Percentiles rank a stretch among this genome's conserved stretches.
phyloP scores from a whole-genome alignment of 2,797 vertebrate genomes.

The Selene dorsalis region DNA sequence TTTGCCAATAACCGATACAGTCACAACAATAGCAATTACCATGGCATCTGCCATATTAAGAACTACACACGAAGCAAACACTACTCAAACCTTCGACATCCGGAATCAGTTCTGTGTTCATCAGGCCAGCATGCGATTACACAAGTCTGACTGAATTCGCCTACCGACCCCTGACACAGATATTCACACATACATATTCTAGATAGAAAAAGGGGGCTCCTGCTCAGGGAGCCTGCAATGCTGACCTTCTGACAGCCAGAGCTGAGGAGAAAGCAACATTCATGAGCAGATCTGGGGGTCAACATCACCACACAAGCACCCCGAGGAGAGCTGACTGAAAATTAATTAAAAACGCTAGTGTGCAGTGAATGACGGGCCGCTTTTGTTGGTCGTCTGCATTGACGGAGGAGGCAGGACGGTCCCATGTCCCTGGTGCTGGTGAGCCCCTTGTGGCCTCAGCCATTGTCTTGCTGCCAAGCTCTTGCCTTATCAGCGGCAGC shows the following conservation, averaged over 20 bases:
- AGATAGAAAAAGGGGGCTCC: slow-evolving; percentile 43
- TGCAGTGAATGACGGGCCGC: slow-evolving; percentile 90
- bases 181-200: slow-evolving; percentile 16
- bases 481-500: slow-evolving; percentile 89
- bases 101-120: slow-evolving; percentile 66
- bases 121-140: slow-evolving; percentile 54
- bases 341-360: slow-evolving; percentile 99
- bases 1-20: slow-evolving; percentile 46
- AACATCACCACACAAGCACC: slow-evolving; percentile 82
- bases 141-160: slow-evolving; percentile 49
- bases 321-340: slow-evolving; percentile 93
- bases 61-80: slow-evolving; percentile 44
- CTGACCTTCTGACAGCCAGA: slow-evolving; percentile 81
- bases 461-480: slow-evolving; percentile 93
- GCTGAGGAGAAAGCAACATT: slow-evolving; percentile 79
- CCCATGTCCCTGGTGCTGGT: slow-evolving; percentile 87
- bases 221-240: slow-evolving; percentile 60
- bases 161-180: slow-evolving; percentile 57
- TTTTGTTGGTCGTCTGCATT: slow-evolving; percentile 93
- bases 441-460: slow-evolving; percentile 81
- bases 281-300: slow-evolving; percentile 82
- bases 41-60: slow-evolving; percentile 47
- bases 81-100: slow-evolving; percentile 51
- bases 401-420: slow-evolving; percentile 92
- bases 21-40: slow-evolving; percentile 38